Evolutionary conservation across 1,140 invertebrate species (phyloP).

Genomic region (Cydia fagiglandana): DNA sequence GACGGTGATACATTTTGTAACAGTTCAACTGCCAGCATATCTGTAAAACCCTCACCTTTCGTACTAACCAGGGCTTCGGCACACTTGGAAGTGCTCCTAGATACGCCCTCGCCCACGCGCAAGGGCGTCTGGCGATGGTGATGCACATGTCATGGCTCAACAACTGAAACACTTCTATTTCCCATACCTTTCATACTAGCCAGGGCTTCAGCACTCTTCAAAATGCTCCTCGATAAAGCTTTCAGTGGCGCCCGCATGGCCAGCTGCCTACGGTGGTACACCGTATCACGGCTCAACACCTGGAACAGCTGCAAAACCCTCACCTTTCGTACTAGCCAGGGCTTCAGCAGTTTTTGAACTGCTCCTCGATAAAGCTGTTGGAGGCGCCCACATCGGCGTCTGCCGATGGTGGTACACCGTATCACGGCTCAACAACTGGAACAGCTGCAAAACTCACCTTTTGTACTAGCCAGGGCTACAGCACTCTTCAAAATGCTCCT

Average conservation of each 20-base stretch:
- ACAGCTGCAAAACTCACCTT: conserved; percentile 58
- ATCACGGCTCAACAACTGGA: conserved; percentile 53
- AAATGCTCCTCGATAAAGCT: too few species aligned
- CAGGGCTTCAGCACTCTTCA: conserved; percentile 64
- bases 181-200: too few species aligned
- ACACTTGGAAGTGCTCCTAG: conserved; percentile 40
- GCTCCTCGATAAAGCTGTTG: conserved; percentile 55
- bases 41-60: conserved; percentile 35
- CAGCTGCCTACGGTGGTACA: conserved; percentile 53
- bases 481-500: too few species aligned
- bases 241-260: conserved; percentile 58
- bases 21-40: neutral
- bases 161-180: conserved; percentile 59
- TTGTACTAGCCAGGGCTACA: too few species aligned
- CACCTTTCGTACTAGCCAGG: conserved; percentile 56
- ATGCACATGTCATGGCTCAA: conserved; percentile 53
- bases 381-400: conserved; percentile 63
- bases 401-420: conserved; percentile 60
- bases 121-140: conserved; percentile 59
- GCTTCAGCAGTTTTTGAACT: conserved; percentile 67
- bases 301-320: conserved; percentile 47
- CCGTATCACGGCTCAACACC: conserved; percentile 51
- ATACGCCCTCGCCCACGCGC: too few species aligned
- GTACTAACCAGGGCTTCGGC: conserved; percentile 61
- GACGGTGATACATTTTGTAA: neutral